phyloP scores from a whole-genome alignment of 2,113 vertebrate genomes.

The Gnathonemus longibarbis region DNA sequence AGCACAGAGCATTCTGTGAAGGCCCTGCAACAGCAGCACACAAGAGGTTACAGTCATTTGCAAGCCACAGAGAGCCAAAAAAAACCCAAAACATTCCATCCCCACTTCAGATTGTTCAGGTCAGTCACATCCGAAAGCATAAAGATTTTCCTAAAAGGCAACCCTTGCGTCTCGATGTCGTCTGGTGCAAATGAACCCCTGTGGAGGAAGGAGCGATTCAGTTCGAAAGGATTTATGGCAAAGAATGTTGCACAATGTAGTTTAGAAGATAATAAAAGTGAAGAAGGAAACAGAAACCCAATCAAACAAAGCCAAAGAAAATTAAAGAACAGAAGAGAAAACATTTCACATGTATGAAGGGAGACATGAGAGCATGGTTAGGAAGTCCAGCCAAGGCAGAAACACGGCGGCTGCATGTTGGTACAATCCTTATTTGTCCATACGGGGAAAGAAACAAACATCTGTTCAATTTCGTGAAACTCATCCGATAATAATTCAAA shows the following conservation, averaged over 20 bases:
- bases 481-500: not conserved
- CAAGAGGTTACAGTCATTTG: not conserved
- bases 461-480: not conserved
- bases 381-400: not conserved
- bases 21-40: not conserved
- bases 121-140: not conserved
- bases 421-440: not conserved
- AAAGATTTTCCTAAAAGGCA: not conserved
- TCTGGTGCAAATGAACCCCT: not conserved
- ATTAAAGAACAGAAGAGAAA: not conserved
- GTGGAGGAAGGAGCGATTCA: not conserved
- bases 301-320: not conserved
- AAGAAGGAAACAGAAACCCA: not conserved
- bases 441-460: not conserved
- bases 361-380: not conserved
- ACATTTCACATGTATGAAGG: not conserved
- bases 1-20: not conserved
- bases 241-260: not conserved
- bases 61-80: not conserved
- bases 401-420: not conserved
- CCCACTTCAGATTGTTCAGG: not conserved
- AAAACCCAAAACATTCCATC: not conserved
- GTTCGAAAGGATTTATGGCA: not conserved
- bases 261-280: not conserved
- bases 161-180: not conserved